These are phyloP conservation scores for Epistrophella euchroma DNA, from an alignment of 2,888 invertebrate species.

Conservation along the genomic window DNA sequence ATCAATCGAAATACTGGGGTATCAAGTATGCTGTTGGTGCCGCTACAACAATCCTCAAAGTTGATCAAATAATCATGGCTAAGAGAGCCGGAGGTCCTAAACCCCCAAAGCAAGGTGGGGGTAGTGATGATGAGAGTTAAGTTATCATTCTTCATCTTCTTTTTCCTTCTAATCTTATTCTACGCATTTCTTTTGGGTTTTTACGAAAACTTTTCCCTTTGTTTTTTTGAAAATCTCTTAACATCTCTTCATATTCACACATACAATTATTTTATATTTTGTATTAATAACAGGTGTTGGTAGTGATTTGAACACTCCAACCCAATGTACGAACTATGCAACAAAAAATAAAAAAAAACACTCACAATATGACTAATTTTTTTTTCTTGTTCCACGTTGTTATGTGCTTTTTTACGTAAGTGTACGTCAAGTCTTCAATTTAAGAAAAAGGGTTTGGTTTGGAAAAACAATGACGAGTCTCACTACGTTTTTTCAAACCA, in stretches of 20 bases:
- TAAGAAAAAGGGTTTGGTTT: too few species aligned
- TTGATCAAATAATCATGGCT: conserved; percentile 99
- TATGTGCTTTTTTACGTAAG: too few species aligned
- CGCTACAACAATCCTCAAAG: conserved; percentile 95
- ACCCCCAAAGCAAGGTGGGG: conserved; percentile 88
- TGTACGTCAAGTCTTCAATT: too few species aligned
- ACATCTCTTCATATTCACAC: conserved; percentile 48
- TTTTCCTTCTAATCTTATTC: conserved; percentile 29
- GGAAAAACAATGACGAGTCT: too few species aligned
- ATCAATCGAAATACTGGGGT: conserved; percentile 94
- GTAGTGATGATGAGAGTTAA: conserved; percentile 90
- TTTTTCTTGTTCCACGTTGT: too few species aligned
- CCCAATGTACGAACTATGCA: conserved; percentile 37
- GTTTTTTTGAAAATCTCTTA: conserved; percentile 44
- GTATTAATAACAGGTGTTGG: conserved; percentile 38
- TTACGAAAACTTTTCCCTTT: conserved; percentile 17
- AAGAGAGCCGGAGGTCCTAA: conserved; percentile 98
- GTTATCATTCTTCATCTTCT: conserved; percentile 43
- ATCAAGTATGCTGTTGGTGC: conserved; percentile 97
- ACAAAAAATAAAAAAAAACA: conserved; percentile 36
- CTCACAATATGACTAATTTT: too few species aligned
- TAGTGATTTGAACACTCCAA: not conserved
- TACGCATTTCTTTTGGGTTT: conserved; percentile 59
- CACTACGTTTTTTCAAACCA: too few species aligned
- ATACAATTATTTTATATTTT: conserved; percentile 44